Evolutionary conservation across 2,888 invertebrate species (phyloP).

Genomic region (Thera obeliscata): DNA sequence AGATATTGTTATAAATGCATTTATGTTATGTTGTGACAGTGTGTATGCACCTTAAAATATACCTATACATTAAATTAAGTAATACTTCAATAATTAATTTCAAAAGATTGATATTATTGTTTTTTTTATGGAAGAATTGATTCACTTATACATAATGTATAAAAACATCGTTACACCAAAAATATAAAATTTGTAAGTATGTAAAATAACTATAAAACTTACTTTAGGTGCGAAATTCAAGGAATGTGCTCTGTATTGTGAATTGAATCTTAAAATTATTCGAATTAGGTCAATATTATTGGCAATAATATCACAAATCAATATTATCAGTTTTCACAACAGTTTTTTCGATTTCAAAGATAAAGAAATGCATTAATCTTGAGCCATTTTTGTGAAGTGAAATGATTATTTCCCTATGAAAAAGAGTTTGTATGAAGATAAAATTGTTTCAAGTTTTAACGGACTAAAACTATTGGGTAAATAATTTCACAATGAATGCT

Average conservation of each 20-base stretch:
- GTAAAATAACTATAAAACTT: conserved; percentile 74
- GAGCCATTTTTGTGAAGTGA: conserved; percentile 31
- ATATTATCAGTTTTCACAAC: conserved; percentile 56
- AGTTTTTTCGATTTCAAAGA: conserved; percentile 19
- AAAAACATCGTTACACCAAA: conserved; percentile 65
- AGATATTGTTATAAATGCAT: conserved; percentile 56
- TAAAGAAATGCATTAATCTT: conserved; percentile 35
- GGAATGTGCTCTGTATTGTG: conserved; percentile 63
- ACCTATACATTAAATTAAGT: conserved; percentile 67
- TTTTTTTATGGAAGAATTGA: conserved; percentile 68
- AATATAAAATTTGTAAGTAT: conserved; percentile 74
- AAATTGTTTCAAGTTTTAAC: conserved; percentile 1
- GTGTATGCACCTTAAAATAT: conserved; percentile 62
- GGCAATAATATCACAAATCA: conserved; percentile 78
- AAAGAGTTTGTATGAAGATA: conserved; percentile 1
- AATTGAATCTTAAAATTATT: conserved; percentile 52
- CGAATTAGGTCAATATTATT: conserved; percentile 62
- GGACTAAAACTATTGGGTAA: conserved; percentile 25
- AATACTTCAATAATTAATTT: conserved; percentile 69
- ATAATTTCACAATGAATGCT: conserved; percentile 54
- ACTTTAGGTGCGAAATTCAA: conserved; percentile 66
- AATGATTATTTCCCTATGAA: conserved; percentile 9
- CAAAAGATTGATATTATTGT: conserved; percentile 66
- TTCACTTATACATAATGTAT: conserved; percentile 55
- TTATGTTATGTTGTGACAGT: conserved; percentile 63